A percentile compares a stretch with the other conserved stretches of the same genome.
These are phyloP conservation scores for Prionace glauca DNA, from an alignment of 2,797 vertebrate genomes.

Conservation along the genomic window DNA sequence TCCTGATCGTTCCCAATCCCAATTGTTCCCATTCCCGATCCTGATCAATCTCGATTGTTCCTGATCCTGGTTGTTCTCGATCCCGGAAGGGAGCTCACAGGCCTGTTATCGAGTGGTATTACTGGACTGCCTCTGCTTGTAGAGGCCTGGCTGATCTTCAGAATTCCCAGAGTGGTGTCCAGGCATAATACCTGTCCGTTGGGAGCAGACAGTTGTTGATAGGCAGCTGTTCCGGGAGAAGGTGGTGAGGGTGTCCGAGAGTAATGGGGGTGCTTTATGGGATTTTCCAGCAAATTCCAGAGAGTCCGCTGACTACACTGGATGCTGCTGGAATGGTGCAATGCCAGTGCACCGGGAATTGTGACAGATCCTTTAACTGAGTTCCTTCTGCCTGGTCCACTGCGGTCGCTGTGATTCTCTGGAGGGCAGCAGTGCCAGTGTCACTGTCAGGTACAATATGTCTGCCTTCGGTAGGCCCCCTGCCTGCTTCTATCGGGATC, in stretches of 20 bases:
- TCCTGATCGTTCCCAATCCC: too few relatives aligned
- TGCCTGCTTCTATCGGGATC: not conserved
- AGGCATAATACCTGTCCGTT: not conserved
- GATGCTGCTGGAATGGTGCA: not conserved
- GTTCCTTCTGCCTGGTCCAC: not conserved
- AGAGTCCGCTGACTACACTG: not conserved
- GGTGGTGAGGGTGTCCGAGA: not conserved
- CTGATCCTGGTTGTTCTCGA: not conserved
- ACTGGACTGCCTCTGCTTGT: not conserved
- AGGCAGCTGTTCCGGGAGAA: not conserved
- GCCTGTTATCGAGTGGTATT: not conserved
- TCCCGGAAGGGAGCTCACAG: not conserved
- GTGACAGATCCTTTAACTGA: not conserved
- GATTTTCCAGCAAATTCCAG: too few relatives aligned
- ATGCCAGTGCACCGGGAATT: not conserved
- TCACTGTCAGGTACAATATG: too few relatives aligned
- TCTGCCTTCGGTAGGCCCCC: not conserved
- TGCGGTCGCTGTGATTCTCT: not conserved
- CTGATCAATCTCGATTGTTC: too few relatives aligned
- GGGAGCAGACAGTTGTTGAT: not conserved
- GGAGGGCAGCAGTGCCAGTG: not conserved
- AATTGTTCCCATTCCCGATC: too few relatives aligned
- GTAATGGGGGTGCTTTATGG: too few relatives aligned
- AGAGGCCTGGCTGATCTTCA: not conserved
- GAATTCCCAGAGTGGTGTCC: not conserved